Conservation (phyloP, 2,113 vertebrate species). For the Tetraodon nigroviridis region DNA sequence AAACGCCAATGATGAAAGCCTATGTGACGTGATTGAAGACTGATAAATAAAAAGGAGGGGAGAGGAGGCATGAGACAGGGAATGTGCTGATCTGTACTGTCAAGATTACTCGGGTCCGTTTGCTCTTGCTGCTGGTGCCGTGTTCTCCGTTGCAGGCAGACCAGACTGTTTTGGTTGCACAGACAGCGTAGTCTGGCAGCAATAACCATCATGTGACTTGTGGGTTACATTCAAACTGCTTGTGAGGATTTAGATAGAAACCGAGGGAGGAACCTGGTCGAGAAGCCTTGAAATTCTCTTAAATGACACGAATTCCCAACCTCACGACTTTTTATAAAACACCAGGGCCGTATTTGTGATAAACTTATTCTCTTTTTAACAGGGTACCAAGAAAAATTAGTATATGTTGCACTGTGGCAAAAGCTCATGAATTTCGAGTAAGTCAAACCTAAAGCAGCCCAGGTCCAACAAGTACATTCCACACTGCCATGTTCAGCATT, state of each 20-base stretch:
- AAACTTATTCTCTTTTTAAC: no score
- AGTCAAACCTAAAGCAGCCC: no score
- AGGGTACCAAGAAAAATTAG: no score
- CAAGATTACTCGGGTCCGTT: constrained; percentile 33
- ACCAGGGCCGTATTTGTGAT: no score
- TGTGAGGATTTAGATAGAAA: constrained; percentile 24
- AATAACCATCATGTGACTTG: constrained; percentile 25
- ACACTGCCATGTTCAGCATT: no score
- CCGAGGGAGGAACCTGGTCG: constrained; percentile 6
- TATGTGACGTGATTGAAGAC: constrained; percentile 14
- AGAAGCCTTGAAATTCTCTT: constrained; percentile 17
- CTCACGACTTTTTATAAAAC: no score
- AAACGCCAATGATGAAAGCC: constrained; percentile 28
- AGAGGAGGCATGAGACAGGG: constrained; percentile 16
- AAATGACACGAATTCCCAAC: no score
- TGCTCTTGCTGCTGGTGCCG: constrained; percentile 58
- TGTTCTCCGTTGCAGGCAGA: constrained; percentile 30
- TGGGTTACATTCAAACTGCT: constrained; percentile 70
- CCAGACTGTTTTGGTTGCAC: neutral
- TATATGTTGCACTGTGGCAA: no score
- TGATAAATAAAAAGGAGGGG: constrained; percentile 32
- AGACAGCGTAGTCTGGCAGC: constrained; percentile 11
- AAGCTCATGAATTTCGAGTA: no score
- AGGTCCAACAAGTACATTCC: no score
- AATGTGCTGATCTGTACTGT: constrained; percentile 12